phyloP scores from a whole-genome alignment of 2,888 invertebrate genomes.

The Chamaedrilus cognettii region DNA sequence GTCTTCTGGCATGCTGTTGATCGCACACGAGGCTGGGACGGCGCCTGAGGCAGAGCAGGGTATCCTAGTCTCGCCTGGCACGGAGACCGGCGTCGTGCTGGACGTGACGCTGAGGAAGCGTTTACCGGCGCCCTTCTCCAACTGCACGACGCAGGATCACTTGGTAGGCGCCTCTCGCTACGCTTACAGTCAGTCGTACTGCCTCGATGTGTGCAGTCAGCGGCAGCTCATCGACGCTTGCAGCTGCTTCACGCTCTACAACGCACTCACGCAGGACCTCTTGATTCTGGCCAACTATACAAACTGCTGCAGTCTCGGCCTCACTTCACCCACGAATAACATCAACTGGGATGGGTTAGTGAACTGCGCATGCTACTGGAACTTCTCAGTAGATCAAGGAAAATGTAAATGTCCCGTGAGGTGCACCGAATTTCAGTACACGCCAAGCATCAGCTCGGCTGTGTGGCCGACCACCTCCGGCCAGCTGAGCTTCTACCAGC shows the following conservation, averaged over 20 bases:
- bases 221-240: slow-evolving; percentile 6
- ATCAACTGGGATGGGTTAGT: neutral
- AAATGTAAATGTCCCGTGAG: neutral
- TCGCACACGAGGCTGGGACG: too few species aligned
- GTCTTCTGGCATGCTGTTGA: too few species aligned
- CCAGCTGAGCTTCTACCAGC: neutral
- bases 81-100: neutral
- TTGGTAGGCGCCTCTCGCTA: neutral
- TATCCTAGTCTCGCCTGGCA: too few species aligned
- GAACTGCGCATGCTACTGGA: neutral
- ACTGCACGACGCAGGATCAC: too few species aligned
- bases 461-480: neutral
- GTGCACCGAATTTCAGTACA: neutral
- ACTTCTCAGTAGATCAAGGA: neutral
- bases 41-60: too few species aligned
- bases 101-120: neutral
- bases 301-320: slow-evolving; percentile 1
- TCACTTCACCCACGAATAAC: neutral
- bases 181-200: neutral
- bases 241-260: neutral
- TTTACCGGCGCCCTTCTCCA: neutral
- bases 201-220: neutral
- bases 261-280: neutral
- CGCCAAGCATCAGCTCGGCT: neutral
- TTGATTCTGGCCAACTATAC: too few species aligned